These are phyloP conservation scores for Heliocidaris tuberculata DNA, from an alignment of 35 echinoderm and acorn worm genomes.

Conservation along the genomic window DNA sequence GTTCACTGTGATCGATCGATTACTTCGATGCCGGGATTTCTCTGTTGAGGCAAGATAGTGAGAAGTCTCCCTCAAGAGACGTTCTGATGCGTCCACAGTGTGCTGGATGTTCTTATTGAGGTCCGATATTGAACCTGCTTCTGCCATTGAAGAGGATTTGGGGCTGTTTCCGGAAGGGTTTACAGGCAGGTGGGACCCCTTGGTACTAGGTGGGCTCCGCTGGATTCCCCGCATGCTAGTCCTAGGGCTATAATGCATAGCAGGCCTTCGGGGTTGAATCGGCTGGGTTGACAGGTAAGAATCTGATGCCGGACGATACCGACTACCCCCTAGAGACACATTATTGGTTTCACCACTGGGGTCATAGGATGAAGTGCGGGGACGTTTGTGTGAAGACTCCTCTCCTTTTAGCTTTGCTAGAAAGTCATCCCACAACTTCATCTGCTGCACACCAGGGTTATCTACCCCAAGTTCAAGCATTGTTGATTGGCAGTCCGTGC, in stretches of 20 bases:
- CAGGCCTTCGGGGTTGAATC: neutral
- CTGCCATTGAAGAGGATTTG: neutral
- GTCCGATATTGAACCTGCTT: constrained; percentile 19
- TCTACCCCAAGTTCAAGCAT: constrained; percentile 55
- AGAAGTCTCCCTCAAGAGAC: constrained; percentile 58
- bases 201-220: neutral
- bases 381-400: neutral
- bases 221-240: neutral
- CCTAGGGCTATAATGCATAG: constrained; percentile 34
- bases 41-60: constrained; percentile 58
- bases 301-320: neutral
- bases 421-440: constrained; percentile 64
- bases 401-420: constrained; percentile 43
- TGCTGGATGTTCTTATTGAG: constrained; percentile 52
- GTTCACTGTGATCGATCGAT: constrained; percentile 38
- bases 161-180: neutral
- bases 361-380: neutral
- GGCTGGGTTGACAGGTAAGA: neutral
- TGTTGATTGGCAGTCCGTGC: constrained; percentile 54
- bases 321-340: neutral
- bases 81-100: constrained; percentile 57
- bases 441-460: constrained; percentile 56
- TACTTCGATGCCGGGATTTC: constrained; percentile 56
- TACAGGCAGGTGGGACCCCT: neutral
- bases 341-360: neutral